These are phyloP conservation scores for Chionoecetes opilio DNA, from an alignment of 1,140 invertebrate genomes.

Conservation along the genomic window DNA sequence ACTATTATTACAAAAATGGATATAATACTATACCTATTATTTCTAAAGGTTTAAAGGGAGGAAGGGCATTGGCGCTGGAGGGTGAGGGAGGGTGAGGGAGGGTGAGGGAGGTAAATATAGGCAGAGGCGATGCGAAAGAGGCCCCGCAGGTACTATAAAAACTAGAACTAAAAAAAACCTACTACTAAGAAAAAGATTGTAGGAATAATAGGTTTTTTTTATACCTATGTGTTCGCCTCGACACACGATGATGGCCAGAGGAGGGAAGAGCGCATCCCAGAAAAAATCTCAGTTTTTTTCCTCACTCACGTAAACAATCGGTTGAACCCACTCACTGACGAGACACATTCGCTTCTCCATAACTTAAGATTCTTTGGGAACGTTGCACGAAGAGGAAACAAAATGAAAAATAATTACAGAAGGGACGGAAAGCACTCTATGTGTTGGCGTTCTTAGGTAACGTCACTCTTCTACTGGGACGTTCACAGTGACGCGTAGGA, in stretches of 20 bases:
- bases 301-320: conserved; percentile 56
- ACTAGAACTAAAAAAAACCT: too few relatives aligned
- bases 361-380: background rate
- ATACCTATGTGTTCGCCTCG: conserved; percentile 40
- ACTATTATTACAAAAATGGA: conserved; percentile 25
- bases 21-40: background rate
- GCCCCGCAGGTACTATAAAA: background rate
- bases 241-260: conserved; percentile 53
- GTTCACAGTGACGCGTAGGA: background rate
- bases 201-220: too few relatives aligned
- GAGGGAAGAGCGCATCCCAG: conserved; percentile 32
- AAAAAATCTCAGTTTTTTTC: conserved; percentile 57
- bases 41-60: background rate
- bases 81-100: background rate
- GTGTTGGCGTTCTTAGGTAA: background rate
- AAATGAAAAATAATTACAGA: background rate
- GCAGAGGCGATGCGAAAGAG: conserved; percentile 39
- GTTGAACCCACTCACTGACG: conserved; percentile 8
- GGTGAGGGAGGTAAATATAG: conserved; percentile 52
- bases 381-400: background rate
- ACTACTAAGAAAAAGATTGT: too few relatives aligned
- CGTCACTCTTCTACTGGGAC: background rate
- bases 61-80: background rate
- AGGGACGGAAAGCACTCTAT: background rate
- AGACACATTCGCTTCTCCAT: conserved; percentile 8